phyloP scores from a whole-genome alignment of 2,797 vertebrate species.

The Sciaenops ocellatus region DNA sequence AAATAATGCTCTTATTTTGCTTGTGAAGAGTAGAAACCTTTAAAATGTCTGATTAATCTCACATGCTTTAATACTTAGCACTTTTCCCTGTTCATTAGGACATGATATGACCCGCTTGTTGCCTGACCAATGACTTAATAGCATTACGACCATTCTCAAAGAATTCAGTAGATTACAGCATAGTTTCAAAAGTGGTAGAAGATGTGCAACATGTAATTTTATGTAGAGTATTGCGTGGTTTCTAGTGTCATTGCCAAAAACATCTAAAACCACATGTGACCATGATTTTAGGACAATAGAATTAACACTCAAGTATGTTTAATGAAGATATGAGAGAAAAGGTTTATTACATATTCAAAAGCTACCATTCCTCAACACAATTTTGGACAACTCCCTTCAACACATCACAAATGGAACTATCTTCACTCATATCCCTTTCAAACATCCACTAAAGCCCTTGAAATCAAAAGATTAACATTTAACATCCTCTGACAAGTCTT shows the following conservation, averaged over 20 bases:
- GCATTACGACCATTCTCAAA: too few relatives aligned
- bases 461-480: not conserved
- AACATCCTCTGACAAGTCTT: not conserved
- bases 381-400: not conserved
- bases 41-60: too few relatives aligned
- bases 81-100: too few relatives aligned
- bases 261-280: not conserved
- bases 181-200: not conserved
- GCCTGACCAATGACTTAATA: too few relatives aligned
- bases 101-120: too few relatives aligned
- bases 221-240: not conserved
- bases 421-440: not conserved
- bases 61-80: too few relatives aligned
- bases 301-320: not conserved
- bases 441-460: not conserved
- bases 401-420: not conserved
- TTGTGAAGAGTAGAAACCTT: too few relatives aligned
- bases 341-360: not conserved
- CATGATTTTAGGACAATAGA: not conserved
- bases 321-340: not conserved
- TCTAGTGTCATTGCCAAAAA: not conserved
- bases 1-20: too few relatives aligned
- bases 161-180: not conserved
- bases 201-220: not conserved
- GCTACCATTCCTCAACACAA: too few relatives aligned